Percentiles rank a stretch among this genome's conserved stretches.
These are phyloP conservation scores for Lepidochitona cinerea DNA, from an alignment of 2,888 invertebrate species.

Conservation along the genomic window DNA sequence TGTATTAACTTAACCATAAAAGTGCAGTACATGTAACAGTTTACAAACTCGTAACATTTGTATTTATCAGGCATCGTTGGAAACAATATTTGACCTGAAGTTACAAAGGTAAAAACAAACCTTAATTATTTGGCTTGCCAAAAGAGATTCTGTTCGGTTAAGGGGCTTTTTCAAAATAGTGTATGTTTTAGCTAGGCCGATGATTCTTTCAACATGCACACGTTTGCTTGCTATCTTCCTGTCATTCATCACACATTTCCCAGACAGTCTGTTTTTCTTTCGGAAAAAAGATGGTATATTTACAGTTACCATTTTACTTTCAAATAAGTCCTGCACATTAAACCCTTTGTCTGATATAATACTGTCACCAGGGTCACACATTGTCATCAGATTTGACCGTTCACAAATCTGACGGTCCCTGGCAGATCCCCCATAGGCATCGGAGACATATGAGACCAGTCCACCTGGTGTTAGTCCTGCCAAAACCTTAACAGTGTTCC, in stretches of 20 bases:
- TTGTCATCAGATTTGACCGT: slow-evolving; percentile 8
- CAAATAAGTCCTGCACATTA: slow-evolving; percentile 39
- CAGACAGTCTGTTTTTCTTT: slow-evolving; percentile 35
- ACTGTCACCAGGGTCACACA: slow-evolving; percentile 35
- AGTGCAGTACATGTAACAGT: not conserved
- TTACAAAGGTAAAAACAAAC: slow-evolving; percentile 6
- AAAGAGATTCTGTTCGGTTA: slow-evolving; percentile 9
- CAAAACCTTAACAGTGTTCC: slow-evolving; percentile 42
- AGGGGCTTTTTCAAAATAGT: slow-evolving; percentile 25
- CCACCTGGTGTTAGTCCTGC: slow-evolving; percentile 41
- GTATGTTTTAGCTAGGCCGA: slow-evolving; percentile 33
- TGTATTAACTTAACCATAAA: not conserved
- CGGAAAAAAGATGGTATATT: slow-evolving; percentile 39
- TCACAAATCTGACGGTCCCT: slow-evolving; percentile 42
- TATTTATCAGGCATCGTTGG: not conserved
- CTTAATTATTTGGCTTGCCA: not conserved
- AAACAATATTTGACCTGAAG: not conserved
- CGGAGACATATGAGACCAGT: slow-evolving; percentile 33
- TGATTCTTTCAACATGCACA: slow-evolving; percentile 39
- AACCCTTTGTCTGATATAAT: slow-evolving; percentile 34
- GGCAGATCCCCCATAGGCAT: slow-evolving; percentile 41
- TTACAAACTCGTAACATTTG: not conserved
- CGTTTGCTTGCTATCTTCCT: slow-evolving; percentile 36
- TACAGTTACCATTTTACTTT: slow-evolving; percentile 22
- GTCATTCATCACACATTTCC: slow-evolving; percentile 29